A percentile compares a stretch with the other conserved stretches of the same genome.
Conservation (phyloP, 1,140 invertebrate genomes). For the Trichomalopsis sarcophagae region DNA sequence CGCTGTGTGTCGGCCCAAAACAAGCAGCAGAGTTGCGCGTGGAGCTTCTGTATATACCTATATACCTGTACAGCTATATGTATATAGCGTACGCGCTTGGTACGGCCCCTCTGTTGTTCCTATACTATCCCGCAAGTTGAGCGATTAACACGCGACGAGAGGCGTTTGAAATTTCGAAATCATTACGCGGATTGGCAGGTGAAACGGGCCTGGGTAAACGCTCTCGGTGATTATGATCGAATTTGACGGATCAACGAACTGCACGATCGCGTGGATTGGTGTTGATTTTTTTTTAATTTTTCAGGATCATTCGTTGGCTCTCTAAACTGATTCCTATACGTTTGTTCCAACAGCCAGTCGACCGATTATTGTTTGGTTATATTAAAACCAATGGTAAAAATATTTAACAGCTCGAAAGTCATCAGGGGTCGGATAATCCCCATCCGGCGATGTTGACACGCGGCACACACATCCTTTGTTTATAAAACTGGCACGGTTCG, state of each 20-base stretch:
- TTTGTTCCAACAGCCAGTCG: too few relatives aligned
- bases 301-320: too few relatives aligned
- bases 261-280: neutral
- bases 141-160: neutral
- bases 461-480: neutral
- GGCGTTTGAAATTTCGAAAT: constrained; percentile 14
- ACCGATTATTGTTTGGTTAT: too few relatives aligned
- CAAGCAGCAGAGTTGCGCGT: neutral
- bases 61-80: neutral
- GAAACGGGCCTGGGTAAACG: neutral
- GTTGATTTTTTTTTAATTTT: too few relatives aligned
- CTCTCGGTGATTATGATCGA: neutral
- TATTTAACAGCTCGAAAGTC: neutral
- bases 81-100: too few relatives aligned
- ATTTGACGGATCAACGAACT: neutral
- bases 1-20: constrained; percentile 31
- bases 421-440: neutral
- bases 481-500: neutral
- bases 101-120: neutral
- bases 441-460: neutral
- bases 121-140: neutral
- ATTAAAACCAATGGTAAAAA: too few relatives aligned
- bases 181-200: neutral
- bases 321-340: too few relatives aligned
- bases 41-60: neutral